phyloP scores from a whole-genome alignment of 2,888 invertebrate species.

The Epinotia nisella region DNA sequence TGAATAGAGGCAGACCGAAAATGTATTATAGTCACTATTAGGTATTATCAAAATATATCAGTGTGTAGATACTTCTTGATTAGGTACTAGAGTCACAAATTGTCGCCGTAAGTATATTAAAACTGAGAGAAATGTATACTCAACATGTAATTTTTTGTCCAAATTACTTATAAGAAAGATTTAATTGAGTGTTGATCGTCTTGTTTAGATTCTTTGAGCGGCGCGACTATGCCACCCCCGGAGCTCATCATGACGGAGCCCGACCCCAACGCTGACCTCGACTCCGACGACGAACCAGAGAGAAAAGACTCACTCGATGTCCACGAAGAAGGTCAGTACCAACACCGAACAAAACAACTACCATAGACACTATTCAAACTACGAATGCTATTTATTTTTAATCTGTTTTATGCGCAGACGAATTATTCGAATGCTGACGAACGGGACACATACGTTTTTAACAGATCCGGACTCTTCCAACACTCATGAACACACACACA shows the following conservation, averaged over 20 bases:
- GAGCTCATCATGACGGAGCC: slow-evolving; percentile 79
- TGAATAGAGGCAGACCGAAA: too few species aligned
- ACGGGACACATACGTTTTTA: slow-evolving; percentile 62
- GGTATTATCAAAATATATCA: too few species aligned
- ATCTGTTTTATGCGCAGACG: slow-evolving; percentile 76
- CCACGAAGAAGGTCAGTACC: slow-evolving; percentile 75
- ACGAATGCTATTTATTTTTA: slow-evolving; percentile 48
- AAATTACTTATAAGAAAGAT: background rate
- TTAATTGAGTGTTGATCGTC: background rate
- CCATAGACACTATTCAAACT: background rate
- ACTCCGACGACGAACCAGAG: slow-evolving; percentile 77
- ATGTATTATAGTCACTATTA: too few species aligned
- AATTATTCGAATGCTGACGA: slow-evolving; percentile 78
- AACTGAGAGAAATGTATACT: background rate
- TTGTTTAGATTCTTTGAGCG: slow-evolving; percentile 56
- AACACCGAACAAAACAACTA: background rate
- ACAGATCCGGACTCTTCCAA: slow-evolving; percentile 65
- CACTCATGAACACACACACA: slow-evolving; percentile 56
- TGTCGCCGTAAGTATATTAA: background rate
- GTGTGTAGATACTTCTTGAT: background rate
- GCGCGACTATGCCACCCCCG: slow-evolving; percentile 68
- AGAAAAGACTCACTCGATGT: slow-evolving; percentile 80
- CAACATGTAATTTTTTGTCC: background rate
- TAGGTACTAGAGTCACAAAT: too few species aligned
- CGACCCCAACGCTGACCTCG: slow-evolving; percentile 70